Conservation (phyloP, 92 coral and sea anemone genomes). For the Paramuricea clavata region DNA sequence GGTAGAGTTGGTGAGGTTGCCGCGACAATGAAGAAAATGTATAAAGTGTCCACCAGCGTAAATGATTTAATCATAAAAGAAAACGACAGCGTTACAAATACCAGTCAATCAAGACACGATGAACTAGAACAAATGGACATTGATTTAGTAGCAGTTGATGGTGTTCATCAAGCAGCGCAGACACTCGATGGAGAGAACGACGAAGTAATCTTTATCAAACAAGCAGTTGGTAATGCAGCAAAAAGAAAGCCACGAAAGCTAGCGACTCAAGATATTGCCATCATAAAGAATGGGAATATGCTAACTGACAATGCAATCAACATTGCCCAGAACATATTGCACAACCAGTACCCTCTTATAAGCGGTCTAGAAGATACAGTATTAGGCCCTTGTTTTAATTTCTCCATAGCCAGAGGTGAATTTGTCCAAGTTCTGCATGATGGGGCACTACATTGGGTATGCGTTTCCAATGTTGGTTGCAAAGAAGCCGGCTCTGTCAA, state of each 20-base stretch:
- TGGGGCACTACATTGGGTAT: neutral
- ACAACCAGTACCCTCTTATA: neutral
- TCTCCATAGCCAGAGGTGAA: neutral
- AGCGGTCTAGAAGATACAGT: neutral
- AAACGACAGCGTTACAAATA: too few species aligned
- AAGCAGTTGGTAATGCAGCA: too few species aligned
- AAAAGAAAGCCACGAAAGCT: too few species aligned
- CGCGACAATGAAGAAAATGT: conserved; percentile 31
- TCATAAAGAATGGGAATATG: neutral
- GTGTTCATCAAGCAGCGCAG: too few species aligned
- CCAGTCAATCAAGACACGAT: too few species aligned
- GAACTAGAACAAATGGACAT: too few species aligned
- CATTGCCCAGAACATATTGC: neutral
- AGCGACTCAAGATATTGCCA: neutral
- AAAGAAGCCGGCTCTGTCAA: neutral
- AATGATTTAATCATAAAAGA: neutral
- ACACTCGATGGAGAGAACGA: too few species aligned
- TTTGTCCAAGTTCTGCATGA: conserved; percentile 10
- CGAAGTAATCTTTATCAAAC: too few species aligned
- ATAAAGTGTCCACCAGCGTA: neutral
- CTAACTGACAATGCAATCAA: neutral
- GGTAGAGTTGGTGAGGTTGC: conserved; percentile 63
- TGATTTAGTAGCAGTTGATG: too few species aligned
- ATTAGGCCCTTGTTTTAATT: neutral
- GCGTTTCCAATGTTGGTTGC: neutral